Base-by-base conservation (phyloP, 2,888 invertebrate species). In the Heliconius hortense region DNA sequence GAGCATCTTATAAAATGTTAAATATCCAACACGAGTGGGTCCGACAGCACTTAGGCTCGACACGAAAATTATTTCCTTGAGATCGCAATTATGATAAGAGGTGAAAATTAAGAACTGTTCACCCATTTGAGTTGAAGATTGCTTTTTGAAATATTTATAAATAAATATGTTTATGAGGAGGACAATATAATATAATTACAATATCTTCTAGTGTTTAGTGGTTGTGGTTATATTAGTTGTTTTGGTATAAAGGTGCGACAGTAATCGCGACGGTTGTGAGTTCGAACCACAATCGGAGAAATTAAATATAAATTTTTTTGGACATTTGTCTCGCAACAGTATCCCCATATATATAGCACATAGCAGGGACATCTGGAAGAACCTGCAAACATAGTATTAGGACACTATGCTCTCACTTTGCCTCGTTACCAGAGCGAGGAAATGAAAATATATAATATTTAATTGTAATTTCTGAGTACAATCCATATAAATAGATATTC, bases 71-170 rank as follows among this genome's bases (percentile, higher is more conserved):
- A 70, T 74, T 74, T 74, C 69, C 69, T 74, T 70, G 35, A 74
- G 74, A 74, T 69, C 60, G 43, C 67, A 53, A 63, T 69, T 70
- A 74, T 35, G 74, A 74, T 74, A 74, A 74, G 53, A 62, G 67
- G 31, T 74, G 74, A 60, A 70, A 74, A 74, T 74, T 74, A 74
- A 67, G 39, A 74, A 71, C 60, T 71, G 71, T 71, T 71, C 71
- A 60, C 26, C 5, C 59, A 60, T 60, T 71, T 71, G 53, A 15
- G 8, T 56, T 48, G 28, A 39, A 59, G 43, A 66, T 64, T 59
- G 67, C 39, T 73, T 24, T 18, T 4, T 43, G 13, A 67, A 5
- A 8, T 53, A 39, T 66, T 67, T 35, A 39, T 71, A 2, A 60
- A 60, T 24, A 35, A 24, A 43, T 24, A 13, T 21, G 8, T 28